Evolutionary conservation across 2,888 invertebrate species (phyloP), one percentile per base, ranked within the genome.

Genomic region (Cephalotes varians): DNA sequence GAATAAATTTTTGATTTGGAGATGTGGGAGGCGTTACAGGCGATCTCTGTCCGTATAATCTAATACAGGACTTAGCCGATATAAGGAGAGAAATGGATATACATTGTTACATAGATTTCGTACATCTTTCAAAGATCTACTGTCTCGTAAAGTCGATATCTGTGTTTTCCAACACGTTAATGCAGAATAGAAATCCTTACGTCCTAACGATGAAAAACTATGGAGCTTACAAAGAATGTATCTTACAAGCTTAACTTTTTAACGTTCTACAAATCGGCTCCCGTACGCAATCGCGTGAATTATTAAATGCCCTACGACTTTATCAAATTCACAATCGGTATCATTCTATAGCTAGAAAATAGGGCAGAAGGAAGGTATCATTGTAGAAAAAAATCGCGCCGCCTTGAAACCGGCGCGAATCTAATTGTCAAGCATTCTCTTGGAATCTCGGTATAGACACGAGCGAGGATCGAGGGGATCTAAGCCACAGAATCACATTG

Each of bases 121-220:
- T 21, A 49, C n/a, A n/a, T 67, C 5, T 54, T 54, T 76, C 74
- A n/a, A 25, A 25, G 37, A 76, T 65, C 49, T 25, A 65, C 25
- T 37, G 37, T 37, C 25, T 77, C 67, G 25, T 56, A 77, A 81
- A 79, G 60, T 87, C 79, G 74, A 81, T 62, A 64, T 71, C 65
- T 81, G 77, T 62, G 73, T 58, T 72, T 77, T 58, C 74, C 67
- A 81, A 80, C 56, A 82, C 77, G 77, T 69, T 64, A 77, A 72
- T 77, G 25, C 81, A 85, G 65, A 81, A 72, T 83, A 79, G 56
- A 58, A 79, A 85, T 37, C 40, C 81, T 85, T 83, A 87, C 37
- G 31, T 74, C 10, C 81, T 83, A 85, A 79, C 81, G 79, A 85
- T 85, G 51, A 80, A 74, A 83, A 87, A 83, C 54, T 81, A 74